These are phyloP conservation scores for Ceratitis capitata DNA, from an alignment of 1,140 invertebrate species.

Conservation along the genomic window DNA sequence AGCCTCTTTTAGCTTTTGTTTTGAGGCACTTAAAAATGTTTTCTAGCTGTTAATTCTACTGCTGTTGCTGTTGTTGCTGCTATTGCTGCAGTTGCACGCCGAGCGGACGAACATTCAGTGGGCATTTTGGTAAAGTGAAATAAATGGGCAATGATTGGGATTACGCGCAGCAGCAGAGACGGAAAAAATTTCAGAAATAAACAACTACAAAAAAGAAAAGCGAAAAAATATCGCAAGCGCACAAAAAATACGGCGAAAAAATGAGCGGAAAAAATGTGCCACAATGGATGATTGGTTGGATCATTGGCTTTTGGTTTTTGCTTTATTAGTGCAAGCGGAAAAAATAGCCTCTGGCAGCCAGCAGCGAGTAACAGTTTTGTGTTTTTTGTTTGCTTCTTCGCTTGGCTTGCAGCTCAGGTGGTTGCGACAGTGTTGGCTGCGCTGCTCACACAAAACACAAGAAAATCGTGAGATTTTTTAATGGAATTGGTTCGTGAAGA, in stretches of 20 bases:
- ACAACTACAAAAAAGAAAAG: neutral
- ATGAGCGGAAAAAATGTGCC: neutral
- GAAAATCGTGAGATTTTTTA: conserved; percentile 47
- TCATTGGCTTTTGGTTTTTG: neutral
- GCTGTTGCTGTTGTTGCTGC: neutral
- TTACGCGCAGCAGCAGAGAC: conserved; percentile 27
- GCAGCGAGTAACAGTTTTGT: neutral
- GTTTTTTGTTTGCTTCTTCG: neutral
- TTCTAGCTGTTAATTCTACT: neutral
- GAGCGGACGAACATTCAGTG: neutral
- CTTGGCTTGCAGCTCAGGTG: conserved; percentile 18
- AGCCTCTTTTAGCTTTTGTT: neutral
- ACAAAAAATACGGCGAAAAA: conserved; percentile 13
- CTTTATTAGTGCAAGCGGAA: neutral
- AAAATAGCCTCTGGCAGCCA: neutral
- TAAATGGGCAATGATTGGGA: conserved; percentile 45
- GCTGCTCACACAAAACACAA: conserved; percentile 37
- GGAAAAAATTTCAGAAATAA: neutral
- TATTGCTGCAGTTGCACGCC: neutral
- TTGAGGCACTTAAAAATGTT: neutral
- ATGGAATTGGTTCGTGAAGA: conserved; percentile 47
- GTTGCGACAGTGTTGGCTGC: neutral
- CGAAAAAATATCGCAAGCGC: neutral
- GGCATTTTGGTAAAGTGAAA: conserved; percentile 44
- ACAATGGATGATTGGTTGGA: neutral